A percentile compares a stretch with the other conserved stretches of the same genome.
phyloP scores from a whole-genome alignment of 2,113 vertebrate genomes.

The Blennius ocellaris region DNA sequence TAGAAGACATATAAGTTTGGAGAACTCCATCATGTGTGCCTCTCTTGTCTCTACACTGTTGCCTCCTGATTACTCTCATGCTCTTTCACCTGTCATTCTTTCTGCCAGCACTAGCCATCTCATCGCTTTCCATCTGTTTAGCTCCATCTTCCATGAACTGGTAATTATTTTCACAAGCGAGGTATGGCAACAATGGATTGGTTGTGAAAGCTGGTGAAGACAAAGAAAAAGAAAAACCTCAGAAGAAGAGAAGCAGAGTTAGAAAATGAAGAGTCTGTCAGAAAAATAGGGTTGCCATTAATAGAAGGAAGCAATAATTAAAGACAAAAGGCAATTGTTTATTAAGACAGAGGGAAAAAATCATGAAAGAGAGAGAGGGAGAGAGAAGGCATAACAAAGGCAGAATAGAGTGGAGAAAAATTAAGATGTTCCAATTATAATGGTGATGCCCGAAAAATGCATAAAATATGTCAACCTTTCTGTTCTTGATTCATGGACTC shows the following conservation, averaged over 20 bases:
- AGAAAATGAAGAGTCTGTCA: background rate
- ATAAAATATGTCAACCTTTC: background rate
- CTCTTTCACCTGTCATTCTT: constrained; percentile 26
- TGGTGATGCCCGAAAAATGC: background rate
- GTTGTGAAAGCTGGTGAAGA: constrained; percentile 14
- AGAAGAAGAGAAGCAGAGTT: background rate
- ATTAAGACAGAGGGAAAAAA: background rate
- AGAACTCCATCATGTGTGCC: constrained; percentile 8
- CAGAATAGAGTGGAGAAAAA: background rate
- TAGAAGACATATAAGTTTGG: no score
- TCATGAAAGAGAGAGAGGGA: no score
- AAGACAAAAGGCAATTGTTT: background rate
- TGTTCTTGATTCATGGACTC: background rate
- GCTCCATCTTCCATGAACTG: constrained; percentile 30
- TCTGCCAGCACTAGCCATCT: constrained; percentile 35
- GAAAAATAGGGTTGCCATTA: constrained; percentile 7
- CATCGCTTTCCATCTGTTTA: constrained; percentile 28
- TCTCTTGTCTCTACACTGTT: background rate
- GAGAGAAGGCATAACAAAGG: no score
- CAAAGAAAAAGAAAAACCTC: background rate
- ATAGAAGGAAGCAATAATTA: constrained; percentile 17
- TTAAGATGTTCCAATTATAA: constrained; percentile 1
- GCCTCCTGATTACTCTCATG: constrained; percentile 13
- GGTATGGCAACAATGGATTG: constrained; percentile 29
- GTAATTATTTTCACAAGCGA: constrained; percentile 48